Evolutionary conservation across 1,140 invertebrate species (phyloP).

Genomic region (Drosophila miranda): DNA sequence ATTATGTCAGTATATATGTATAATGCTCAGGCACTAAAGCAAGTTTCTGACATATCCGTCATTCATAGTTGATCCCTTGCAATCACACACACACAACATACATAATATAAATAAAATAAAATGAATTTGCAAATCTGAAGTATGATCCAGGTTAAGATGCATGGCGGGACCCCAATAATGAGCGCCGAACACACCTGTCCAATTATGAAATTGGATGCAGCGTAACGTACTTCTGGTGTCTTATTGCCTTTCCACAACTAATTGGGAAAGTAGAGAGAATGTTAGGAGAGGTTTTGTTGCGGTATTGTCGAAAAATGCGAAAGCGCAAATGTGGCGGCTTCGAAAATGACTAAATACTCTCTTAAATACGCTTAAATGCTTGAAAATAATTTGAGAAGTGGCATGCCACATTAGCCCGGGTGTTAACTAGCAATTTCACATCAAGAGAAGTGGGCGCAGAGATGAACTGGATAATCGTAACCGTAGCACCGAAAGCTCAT

Average conservation of each 20-base stretch:
- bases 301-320: slow-evolving; percentile 17
- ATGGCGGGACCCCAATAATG: background rate
- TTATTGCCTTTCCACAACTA: slow-evolving; percentile 6
- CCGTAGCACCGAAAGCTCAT: slow-evolving; percentile 13
- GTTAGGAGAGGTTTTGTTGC: too few species aligned
- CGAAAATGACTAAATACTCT: slow-evolving; percentile 1
- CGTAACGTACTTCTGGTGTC: slow-evolving; percentile 33
- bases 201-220: slow-evolving; percentile 25
- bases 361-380: slow-evolving; percentile 10
- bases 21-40: slow-evolving; percentile 1
- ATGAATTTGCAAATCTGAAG: slow-evolving; percentile 15
- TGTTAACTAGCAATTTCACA: slow-evolving; percentile 6
- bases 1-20: slow-evolving; percentile 13
- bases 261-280: slow-evolving; percentile 15
- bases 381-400: slow-evolving; percentile 38
- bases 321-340: background rate
- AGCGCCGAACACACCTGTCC: background rate
- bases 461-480: slow-evolving; percentile 21
- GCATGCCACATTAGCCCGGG: too few species aligned
- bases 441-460: slow-evolving; percentile 28
- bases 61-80: slow-evolving; percentile 21
- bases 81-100: background rate
- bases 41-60: slow-evolving; percentile 23
- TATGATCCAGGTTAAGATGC: background rate
- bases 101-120: slow-evolving; percentile 24